Base-by-base conservation (phyloP, 2,113 vertebrate species). In the Pheucticus melanocephalus region DNA sequence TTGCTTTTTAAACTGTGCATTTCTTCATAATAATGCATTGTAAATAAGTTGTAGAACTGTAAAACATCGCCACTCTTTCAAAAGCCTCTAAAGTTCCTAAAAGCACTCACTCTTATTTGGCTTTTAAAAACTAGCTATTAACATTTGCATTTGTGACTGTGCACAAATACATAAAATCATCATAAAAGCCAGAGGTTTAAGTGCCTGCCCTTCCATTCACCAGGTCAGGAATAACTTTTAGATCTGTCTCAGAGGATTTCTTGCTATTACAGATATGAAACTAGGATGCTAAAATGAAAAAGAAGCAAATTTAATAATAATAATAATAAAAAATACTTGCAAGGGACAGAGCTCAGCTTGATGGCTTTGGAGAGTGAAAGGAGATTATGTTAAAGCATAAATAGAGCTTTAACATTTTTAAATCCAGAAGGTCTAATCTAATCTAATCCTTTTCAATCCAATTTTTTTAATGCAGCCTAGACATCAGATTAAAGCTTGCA, bases 381-480 rank as follows among this genome's bases (percentile, higher is more conserved):
- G 97, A 99, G 99, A 99, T 99, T 99, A 99, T 98, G 97, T 98
- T 98, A 98, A 98, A 98, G 98, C 98, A 98, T 98, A 99, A 99
- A 99, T 98, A 98, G 98, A 98, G 98, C 97, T 99, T 99, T 99
- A 98, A 98, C 98, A 98, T 99, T 99, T 98, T 98, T 98, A 99
- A 99, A 99, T 98, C 99, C 98, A 98, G 98, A 98, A 98, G 98
- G 97, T 97, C 98, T 99, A 99, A 99, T 99, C 99, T 99, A 99
- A 99, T 99, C 98, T 99, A 99, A 99, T 99, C 98, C 97, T 98
- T 98, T 99, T 98, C 98, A 99, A 99, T 99, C 99, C 99, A 99
- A 99, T 99, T 99, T 99, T 99, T 99, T 97, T 60, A 99, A 99
- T 99, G 99, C 99, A 98, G 98, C 98, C 98, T 98, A 98, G 98